Evolutionary conservation across 2,888 invertebrate genomes (phyloP), one percentile per base, ranked within the genome.

Genomic region (Drosophila neotestacea): DNA sequence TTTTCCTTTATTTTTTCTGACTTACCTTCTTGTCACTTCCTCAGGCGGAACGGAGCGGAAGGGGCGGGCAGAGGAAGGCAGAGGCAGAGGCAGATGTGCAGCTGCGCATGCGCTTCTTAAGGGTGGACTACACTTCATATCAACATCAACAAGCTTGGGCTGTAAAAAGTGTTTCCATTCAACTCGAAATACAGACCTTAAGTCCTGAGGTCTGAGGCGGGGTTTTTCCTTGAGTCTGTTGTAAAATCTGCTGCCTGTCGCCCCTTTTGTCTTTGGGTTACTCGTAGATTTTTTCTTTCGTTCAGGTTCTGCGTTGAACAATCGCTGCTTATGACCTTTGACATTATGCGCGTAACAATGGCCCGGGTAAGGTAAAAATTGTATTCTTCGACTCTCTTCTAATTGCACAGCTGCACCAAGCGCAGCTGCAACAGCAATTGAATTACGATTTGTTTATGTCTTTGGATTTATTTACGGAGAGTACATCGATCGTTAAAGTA

Each of bases 261-360:
- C 10, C 6, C 36, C 16, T 71, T 71, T 86, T 81, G 86, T 80
- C 83, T 83, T 77, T 70, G 58, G 63, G 51, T 76, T 68, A 50
- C 48, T 64, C 38, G 28, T 28, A 42, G 22, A 52, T 38, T 30
- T 46, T 48, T 58, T 32, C 11, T 60, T 77, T 47, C 38, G 66
- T 71, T 74, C 63, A 69, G 73, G 69, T 73, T 76, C 58, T 65
- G 50, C 34, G n/a, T 78, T 61, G 73, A 66, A 87, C 85, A 84
- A 79, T 74, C 60, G 70, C 67, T 70, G 83, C 77, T 75, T 82
- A 83, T 79, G 84, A 88, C 84, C 88, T 84, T 78, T 84, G 84
- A 84, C 84, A 84, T 84, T 73, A 70, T 82, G 66, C 64, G 79
- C 74, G n/a, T 69, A 69, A 81, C 85, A 87, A 73, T 79, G 79